Evolutionary conservation across 2,113 vertebrate species (phyloP).

Genomic region (Cepphus grylle): DNA sequence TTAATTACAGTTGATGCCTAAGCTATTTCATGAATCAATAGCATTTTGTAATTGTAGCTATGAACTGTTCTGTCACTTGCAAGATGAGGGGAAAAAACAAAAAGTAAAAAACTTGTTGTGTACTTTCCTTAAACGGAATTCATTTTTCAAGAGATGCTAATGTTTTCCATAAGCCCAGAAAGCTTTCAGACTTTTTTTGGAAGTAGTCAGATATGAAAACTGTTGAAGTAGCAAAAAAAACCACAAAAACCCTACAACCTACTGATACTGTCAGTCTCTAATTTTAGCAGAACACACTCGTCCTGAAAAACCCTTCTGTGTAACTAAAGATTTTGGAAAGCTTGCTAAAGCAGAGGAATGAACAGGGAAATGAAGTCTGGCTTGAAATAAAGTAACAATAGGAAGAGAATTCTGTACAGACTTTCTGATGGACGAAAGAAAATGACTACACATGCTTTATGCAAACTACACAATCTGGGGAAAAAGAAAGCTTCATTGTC

Average conservation of each 20-base stretch:
- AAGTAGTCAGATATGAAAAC: not conserved
- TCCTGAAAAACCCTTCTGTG: not conserved
- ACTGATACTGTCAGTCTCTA: not conserved
- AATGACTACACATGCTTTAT: not conserved
- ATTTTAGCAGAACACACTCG: not conserved
- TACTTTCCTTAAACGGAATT: not conserved
- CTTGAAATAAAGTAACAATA: not conserved
- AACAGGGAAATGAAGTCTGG: not conserved
- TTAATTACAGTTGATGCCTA: constrained; percentile 17
- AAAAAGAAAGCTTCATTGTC: not conserved
- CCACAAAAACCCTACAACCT: not conserved
- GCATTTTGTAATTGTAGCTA: not conserved
- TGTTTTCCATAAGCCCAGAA: not conserved
- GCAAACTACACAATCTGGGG: not conserved
- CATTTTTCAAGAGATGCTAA: not conserved
- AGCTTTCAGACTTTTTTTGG: not conserved
- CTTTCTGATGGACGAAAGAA: not conserved
- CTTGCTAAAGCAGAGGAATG: not conserved
- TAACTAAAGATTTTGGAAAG: not conserved
- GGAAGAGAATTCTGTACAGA: not conserved
- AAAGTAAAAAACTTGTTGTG: not conserved
- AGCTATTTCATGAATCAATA: not conserved
- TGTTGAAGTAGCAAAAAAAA: not conserved
- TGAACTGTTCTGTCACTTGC: not conserved
- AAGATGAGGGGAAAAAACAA: not conserved